Evolutionary conservation across 30 jellyfish, hydroid and myxozoan genomes (phyloP).

Genomic region (Mastigias papua): DNA sequence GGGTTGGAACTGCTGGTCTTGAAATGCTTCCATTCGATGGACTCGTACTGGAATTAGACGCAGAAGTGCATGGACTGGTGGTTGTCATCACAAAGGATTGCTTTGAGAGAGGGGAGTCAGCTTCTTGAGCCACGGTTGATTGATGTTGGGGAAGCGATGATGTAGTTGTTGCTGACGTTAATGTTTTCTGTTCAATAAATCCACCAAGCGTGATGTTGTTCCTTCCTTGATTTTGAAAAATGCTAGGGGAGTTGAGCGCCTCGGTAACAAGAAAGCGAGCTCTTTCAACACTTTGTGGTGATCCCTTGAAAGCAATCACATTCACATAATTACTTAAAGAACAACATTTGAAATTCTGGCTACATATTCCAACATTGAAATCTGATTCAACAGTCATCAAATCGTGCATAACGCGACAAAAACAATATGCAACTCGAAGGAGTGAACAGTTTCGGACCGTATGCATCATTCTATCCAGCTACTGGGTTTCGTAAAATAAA

Average conservation of each 20-base stretch:
- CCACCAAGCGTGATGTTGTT: slow-evolving; percentile 84
- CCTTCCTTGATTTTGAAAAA: slow-evolving; percentile 73
- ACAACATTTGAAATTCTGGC: slow-evolving; percentile 84
- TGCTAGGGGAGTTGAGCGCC: slow-evolving; percentile 98
- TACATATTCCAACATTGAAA: too few relatives aligned
- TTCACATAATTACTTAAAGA: not conserved
- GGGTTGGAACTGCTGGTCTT: slow-evolving; percentile 3
- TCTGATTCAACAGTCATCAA: too few relatives aligned
- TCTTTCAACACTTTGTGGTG: slow-evolving; percentile 90
- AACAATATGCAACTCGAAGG: too few relatives aligned
- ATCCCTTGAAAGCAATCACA: slow-evolving; percentile 63
- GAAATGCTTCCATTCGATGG: not conserved
- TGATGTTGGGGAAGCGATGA: slow-evolving; percentile 47
- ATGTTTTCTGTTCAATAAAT: slow-evolving; percentile 77
- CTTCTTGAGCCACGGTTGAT: slow-evolving; percentile 5
- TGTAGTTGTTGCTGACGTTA: slow-evolving; percentile 44
- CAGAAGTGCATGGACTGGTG: slow-evolving; percentile 63
- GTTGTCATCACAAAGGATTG: slow-evolving; percentile 53
- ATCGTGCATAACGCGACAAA: too few relatives aligned
- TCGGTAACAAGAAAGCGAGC: slow-evolving; percentile 97
- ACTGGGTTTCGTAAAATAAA: too few relatives aligned
- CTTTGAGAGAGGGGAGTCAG: slow-evolving; percentile 47
- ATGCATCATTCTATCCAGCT: too few relatives aligned
- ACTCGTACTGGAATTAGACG: slow-evolving; percentile 20
- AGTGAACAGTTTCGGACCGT: too few relatives aligned